Conservation (phyloP, 2,113 vertebrate genomes). For the Hippocampus comes region DNA sequence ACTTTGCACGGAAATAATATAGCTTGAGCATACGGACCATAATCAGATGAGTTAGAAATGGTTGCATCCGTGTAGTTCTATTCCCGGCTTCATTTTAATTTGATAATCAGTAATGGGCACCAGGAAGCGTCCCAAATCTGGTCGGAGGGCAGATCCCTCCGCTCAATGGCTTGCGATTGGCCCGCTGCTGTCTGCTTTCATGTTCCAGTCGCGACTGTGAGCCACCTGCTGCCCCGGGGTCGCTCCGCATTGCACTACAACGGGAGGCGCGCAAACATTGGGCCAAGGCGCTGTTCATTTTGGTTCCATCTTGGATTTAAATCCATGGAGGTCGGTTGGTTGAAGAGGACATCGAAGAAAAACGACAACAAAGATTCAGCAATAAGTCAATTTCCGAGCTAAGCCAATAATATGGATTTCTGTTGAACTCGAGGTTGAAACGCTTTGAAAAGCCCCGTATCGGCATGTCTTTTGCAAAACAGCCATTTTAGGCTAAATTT, state of each 20-base stretch:
- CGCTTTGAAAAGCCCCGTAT: neutral
- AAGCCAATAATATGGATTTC: no score
- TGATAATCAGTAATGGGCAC: conserved; percentile 30
- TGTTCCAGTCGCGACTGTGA: conserved; percentile 9
- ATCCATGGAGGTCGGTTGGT: no score
- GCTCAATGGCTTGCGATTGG: conserved; percentile 20
- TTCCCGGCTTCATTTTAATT: conserved; percentile 20
- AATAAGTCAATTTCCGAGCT: no score
- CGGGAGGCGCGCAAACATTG: conserved; percentile 28
- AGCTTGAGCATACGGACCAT: neutral
- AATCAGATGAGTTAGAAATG: conserved; percentile 22
- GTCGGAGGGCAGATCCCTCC: conserved; percentile 9
- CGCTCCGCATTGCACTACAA: conserved; percentile 13
- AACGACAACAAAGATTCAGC: no score
- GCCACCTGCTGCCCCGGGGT: conserved; percentile 28
- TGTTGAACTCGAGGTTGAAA: no score
- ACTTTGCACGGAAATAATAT: neutral
- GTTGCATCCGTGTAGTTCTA: conserved; percentile 19
- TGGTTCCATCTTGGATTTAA: no score
- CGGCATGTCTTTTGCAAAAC: neutral
- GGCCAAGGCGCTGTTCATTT: no score
- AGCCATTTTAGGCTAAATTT: no score
- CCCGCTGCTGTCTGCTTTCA: conserved; percentile 19
- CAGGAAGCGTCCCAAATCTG: conserved; percentile 19
- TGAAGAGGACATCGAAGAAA: no score